A percentile compares a stretch with the other conserved stretches of the same genome.
Evolutionary conservation across 2,113 vertebrate species (phyloP).

Genomic region (Onychostruthus taczanowskii): DNA sequence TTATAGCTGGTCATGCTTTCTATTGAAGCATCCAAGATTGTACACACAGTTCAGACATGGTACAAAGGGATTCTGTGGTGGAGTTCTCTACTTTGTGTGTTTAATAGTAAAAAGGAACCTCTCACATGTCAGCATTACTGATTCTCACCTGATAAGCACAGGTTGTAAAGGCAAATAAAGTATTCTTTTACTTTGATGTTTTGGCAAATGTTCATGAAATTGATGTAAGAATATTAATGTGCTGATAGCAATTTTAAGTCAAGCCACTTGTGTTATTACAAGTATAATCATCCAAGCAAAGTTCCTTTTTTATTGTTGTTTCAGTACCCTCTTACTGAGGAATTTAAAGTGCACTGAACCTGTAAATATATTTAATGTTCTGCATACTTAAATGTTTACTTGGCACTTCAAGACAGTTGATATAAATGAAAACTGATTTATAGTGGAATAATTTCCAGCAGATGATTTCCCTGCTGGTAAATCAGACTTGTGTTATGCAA

Average conservation of each 20-base stretch:
- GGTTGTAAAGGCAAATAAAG: not conserved
- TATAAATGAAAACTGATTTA: constrained; percentile 34
- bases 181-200: not conserved
- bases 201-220: constrained; percentile 1
- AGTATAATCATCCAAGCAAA: not conserved
- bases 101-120: not conserved
- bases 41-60: not conserved
- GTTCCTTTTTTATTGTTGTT: constrained; percentile 35
- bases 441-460: constrained; percentile 19
- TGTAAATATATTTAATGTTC: constrained; percentile 25
- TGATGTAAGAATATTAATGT: not conserved
- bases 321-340: constrained; percentile 4
- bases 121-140: not conserved
- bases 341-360: constrained; percentile 67
- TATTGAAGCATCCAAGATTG: not conserved
- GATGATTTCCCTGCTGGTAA: not conserved
- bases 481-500: constrained; percentile 36
- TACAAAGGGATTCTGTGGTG: not conserved
- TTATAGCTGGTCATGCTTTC: not conserved
- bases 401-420: constrained; percentile 45
- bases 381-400: constrained; percentile 32
- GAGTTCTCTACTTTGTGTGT: not conserved
- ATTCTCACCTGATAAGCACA: not conserved
- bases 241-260: not conserved
- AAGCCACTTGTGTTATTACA: constrained; percentile 3